phyloP scores from a whole-genome alignment of 2,888 invertebrate species.

The Frankliniella fusca region DNA sequence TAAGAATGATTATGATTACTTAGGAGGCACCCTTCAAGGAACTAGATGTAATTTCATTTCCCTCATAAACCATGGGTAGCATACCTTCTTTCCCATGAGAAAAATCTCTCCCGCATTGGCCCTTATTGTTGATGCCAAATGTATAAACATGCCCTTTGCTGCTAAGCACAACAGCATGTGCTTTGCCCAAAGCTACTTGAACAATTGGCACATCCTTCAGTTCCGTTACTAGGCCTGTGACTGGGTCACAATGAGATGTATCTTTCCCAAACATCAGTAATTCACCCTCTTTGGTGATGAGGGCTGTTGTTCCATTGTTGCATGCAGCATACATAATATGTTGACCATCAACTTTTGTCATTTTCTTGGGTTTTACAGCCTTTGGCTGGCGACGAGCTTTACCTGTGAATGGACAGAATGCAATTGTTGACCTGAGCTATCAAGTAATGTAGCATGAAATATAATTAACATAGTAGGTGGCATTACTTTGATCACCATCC shows the following conservation, averaged over 20 bases:
- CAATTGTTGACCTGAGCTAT: not conserved
- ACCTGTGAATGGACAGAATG: constrained; percentile 42
- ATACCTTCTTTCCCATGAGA: constrained; percentile 50
- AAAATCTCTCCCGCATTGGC: constrained; percentile 91
- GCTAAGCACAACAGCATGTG: constrained; percentile 87
- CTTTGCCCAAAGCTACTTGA: constrained; percentile 86
- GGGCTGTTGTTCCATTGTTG: constrained; percentile 90
- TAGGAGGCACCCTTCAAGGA: no score
- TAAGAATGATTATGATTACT: not conserved
- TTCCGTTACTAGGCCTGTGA: constrained; percentile 67
- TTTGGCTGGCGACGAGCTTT: constrained; percentile 78
- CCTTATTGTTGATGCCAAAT: constrained; percentile 96
- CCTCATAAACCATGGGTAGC: constrained; percentile 24
- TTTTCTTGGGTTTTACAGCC: constrained; percentile 87
- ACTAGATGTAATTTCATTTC: constrained; percentile 29
- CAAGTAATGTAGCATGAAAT: not conserved
- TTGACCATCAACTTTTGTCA: constrained; percentile 83
- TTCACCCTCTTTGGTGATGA: constrained; percentile 85
- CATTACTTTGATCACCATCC: constrained; percentile 77
- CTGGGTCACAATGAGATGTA: constrained; percentile 73
- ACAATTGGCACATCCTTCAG: constrained; percentile 60
- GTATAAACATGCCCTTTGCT: constrained; percentile 87
- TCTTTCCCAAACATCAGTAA: constrained; percentile 94
- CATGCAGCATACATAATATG: constrained; percentile 79
- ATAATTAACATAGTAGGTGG: not conserved